phyloP scores from a whole-genome alignment of 2,888 invertebrate genomes.

The Calameuta filiformis region DNA sequence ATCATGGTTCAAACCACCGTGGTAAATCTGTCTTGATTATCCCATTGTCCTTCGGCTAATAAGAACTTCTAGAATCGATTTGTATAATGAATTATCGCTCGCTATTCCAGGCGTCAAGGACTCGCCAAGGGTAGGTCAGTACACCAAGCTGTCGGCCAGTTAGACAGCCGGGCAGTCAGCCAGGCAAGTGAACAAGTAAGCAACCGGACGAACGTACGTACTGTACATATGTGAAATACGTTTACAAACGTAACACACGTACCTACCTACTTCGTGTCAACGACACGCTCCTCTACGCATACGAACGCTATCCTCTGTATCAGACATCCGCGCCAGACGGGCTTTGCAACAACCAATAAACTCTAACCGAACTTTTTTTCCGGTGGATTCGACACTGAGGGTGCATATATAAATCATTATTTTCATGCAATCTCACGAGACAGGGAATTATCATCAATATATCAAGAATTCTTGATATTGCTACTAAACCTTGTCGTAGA shows the following conservation, averaged over 20 bases:
- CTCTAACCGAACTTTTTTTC: background rate
- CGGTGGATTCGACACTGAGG: background rate
- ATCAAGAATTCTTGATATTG: background rate
- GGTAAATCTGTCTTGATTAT: background rate
- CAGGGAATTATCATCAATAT: background rate
- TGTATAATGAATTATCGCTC: background rate
- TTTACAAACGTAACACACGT: background rate
- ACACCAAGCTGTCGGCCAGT: conserved; percentile 21
- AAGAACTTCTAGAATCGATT: background rate
- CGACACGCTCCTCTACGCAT: background rate
- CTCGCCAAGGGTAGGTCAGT: conserved; percentile 50
- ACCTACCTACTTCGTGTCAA: conserved; percentile 1
- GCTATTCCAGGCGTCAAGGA: conserved; percentile 34
- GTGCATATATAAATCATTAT: background rate
- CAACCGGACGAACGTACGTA: background rate
- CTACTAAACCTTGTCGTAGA: background rate
- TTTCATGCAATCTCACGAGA: background rate
- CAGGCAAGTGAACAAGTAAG: conserved; percentile 17
- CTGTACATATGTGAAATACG: background rate
- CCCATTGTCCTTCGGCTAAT: background rate
- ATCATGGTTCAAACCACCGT: background rate
- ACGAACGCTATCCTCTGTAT: background rate
- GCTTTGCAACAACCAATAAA: background rate
- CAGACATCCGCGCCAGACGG: background rate
- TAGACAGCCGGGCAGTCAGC: conserved; percentile 22